Evolutionary conservation across 2,888 invertebrate genomes (phyloP).

Genomic region (Eurois occulta): DNA sequence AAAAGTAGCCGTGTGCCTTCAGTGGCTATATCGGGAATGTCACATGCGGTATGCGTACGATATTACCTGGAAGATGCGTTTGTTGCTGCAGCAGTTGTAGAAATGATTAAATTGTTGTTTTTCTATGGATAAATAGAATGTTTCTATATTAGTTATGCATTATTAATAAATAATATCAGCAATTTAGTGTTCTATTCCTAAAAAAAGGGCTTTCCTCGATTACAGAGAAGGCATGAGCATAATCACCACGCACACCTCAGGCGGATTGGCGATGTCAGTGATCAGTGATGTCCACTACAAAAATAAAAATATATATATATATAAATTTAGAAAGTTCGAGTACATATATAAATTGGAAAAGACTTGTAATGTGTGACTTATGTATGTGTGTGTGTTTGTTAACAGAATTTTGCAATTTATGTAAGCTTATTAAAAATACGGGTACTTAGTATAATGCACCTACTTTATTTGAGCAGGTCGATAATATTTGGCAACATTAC

Average conservation of each 20-base stretch:
- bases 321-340: not conserved
- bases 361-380: not conserved
- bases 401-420: not conserved
- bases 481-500: not conserved
- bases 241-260: not conserved
- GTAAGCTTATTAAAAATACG: not conserved
- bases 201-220: not conserved
- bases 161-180: not conserved
- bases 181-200: not conserved
- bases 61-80: conserved; percentile 4
- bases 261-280: not conserved
- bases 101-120: conserved; percentile 10
- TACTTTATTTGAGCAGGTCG: not conserved
- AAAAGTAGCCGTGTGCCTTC: conserved; percentile 46
- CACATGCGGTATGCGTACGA: conserved; percentile 59
- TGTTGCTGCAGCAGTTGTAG: conserved; percentile 8
- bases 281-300: not conserved
- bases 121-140: not conserved
- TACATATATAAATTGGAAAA: not conserved
- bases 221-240: not conserved
- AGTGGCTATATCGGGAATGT: conserved; percentile 64
- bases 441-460: not conserved
- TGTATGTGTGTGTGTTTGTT: too few relatives aligned
- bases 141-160: not conserved
- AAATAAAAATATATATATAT: too few relatives aligned